These are phyloP conservation scores for Pycnonotus jocosus DNA, from an alignment of 2,113 vertebrate genomes.

Conservation along the genomic window DNA sequence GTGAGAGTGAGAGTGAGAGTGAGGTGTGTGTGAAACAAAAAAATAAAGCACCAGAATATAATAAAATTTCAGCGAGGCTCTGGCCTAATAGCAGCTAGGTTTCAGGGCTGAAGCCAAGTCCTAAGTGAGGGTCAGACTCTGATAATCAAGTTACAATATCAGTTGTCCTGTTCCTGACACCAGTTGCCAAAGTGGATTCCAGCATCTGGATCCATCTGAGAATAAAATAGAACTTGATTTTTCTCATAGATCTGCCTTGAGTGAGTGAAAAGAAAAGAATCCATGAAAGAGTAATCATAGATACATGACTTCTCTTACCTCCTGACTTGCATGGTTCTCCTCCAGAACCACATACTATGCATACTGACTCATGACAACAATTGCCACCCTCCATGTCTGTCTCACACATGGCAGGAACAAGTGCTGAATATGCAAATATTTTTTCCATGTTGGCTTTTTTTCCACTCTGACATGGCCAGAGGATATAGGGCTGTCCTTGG, in stretches of 20 bases:
- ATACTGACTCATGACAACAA: not conserved
- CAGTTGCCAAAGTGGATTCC: not conserved
- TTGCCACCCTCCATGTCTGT: not conserved
- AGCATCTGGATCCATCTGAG: not conserved
- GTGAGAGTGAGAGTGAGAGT: not conserved
- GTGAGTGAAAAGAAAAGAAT: not conserved
- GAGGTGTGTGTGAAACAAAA: not conserved
- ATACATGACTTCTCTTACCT: not conserved
- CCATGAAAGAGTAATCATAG: not conserved
- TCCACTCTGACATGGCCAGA: not conserved
- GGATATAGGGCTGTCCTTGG: not conserved
- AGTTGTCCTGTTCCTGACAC: not conserved
- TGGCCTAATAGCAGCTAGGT: not conserved
- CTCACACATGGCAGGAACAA: not conserved
- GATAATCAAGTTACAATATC: not conserved
- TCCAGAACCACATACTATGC: not conserved
- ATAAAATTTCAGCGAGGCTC: not conserved
- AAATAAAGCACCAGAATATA: not conserved
- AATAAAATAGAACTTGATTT: not conserved
- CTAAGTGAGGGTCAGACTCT: not conserved
- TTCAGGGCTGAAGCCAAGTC: not conserved
- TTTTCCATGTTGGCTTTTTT: not conserved
- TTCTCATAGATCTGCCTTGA: not conserved
- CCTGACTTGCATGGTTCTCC: not conserved
- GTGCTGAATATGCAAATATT: not conserved